Percentiles rank a stretch among this genome's conserved stretches.
phyloP scores from a whole-genome alignment of 2,888 invertebrate genomes.

The Coenonympha glycerion region DNA sequence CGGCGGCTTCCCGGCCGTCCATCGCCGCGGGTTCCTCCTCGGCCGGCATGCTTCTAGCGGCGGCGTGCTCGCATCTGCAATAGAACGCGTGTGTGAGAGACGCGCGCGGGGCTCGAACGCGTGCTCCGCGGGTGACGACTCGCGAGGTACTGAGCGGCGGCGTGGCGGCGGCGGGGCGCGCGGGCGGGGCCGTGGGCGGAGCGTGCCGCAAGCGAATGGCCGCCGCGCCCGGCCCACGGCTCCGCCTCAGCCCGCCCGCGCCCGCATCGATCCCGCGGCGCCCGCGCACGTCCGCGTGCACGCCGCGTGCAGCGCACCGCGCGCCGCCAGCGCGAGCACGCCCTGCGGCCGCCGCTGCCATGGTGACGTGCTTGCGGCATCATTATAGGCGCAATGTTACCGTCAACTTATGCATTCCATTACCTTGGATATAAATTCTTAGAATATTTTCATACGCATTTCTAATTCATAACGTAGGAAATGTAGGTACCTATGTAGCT shows the following conservation, averaged over 20 bases:
- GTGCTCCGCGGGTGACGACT: slow-evolving; percentile 52
- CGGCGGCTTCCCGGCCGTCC: slow-evolving; percentile 60
- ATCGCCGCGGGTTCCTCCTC: slow-evolving; percentile 66
- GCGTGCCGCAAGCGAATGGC: slow-evolving; percentile 40
- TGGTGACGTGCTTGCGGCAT: neutral
- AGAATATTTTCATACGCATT: too few species aligned
- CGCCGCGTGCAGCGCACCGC: slow-evolving; percentile 27
- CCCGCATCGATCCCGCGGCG: slow-evolving; percentile 30
- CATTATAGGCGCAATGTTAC: neutral
- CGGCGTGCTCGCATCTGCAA: slow-evolving; percentile 64
- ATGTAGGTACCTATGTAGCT: too few species aligned
- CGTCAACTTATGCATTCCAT: neutral
- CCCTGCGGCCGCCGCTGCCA: neutral
- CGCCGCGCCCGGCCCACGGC: slow-evolving; percentile 45
- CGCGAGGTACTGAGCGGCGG: slow-evolving; percentile 58
- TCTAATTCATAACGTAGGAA: too few species aligned
- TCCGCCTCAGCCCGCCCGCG: slow-evolving; percentile 28
- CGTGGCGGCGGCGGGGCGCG: slow-evolving; percentile 41
- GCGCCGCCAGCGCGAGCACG: slow-evolving; percentile 7
- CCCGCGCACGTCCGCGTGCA: slow-evolving; percentile 30
- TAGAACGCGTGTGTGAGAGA: slow-evolving; percentile 46
- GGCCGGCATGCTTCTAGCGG: slow-evolving; percentile 63
- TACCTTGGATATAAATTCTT: too few species aligned
- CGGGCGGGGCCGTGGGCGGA: slow-evolving; percentile 44
- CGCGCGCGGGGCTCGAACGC: slow-evolving; percentile 50